Base-by-base conservation (phyloP, 2,113 vertebrate genomes). In the Amazona vittata region DNA sequence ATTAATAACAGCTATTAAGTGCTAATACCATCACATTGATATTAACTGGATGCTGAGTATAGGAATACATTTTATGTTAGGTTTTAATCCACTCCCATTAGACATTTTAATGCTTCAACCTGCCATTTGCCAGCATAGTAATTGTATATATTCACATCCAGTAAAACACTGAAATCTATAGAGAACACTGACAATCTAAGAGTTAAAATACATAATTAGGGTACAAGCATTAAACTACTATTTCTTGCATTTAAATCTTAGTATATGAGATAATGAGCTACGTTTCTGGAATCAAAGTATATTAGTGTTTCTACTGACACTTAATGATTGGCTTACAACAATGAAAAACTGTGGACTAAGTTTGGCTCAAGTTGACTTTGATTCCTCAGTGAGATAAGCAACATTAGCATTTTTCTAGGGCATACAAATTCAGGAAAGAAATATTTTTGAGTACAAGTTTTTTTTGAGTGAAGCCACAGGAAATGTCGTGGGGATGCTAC, bases 1-100 rank as follows among this genome's bases (percentile, higher is more conserved):
- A 94, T 90, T 92, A 95, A 81, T 77, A 92, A 39, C 26, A 90
- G 28, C 43, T 74, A 86, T 93, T 92, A 81, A 19, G 53, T 75
- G 55, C 24, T 96, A 94, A 94, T 86, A 52, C 39, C 63, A 95
- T 90, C 68, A 92, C 29, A 75, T 39, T n/a, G 55, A 28, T 82
- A 37, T 67, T 74, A 91, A 53, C 50, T 81, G 92, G 88, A 93
- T 69, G 5, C 55, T 14, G 20, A 78, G 5, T 57, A 37, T 5
- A 70, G 9, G 35, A 84, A 86, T 55, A 55, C 15, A 41, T 67
- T 95, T 95, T 57, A 77, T 39, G 10, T 50, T 35, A 55, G 10
- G 19, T 60, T 92, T 86, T 68, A 94, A 82, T 86, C 83, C 41
- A 26, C 68, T 88, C 47, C 39, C 5, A 1, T 17, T 24, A 75